Conservation (phyloP, 30 jellyfish, hydroid and myxozoan genomes). For the Aurelia sp. region DNA sequence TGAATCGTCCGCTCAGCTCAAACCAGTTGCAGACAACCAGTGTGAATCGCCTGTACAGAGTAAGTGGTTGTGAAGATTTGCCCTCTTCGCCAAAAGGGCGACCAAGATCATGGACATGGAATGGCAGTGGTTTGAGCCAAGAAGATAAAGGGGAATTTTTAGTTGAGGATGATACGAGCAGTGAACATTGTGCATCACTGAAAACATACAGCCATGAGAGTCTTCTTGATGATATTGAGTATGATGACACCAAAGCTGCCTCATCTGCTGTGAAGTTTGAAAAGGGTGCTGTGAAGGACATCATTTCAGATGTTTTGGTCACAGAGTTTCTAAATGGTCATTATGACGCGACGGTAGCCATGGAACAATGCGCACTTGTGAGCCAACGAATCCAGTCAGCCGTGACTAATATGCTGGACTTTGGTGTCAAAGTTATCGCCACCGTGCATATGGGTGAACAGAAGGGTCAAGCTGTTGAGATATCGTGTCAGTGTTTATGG, state of each 20-base stretch:
- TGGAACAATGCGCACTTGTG: slow-evolving; percentile 70
- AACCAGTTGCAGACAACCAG: slow-evolving; percentile 42
- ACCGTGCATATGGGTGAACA: slow-evolving; percentile 79
- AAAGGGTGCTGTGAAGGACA: slow-evolving; percentile 59
- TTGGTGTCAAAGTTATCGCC: slow-evolving; percentile 59
- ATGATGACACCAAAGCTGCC: slow-evolving; percentile 18
- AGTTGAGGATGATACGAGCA: slow-evolving; percentile 11
- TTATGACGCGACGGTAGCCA: slow-evolving; percentile 53
- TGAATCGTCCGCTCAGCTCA: slow-evolving; percentile 27
- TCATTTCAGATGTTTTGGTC: slow-evolving; percentile 68
- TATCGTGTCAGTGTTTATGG: slow-evolving; percentile 86
- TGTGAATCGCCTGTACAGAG: slow-evolving; percentile 66
- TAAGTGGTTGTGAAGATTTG: slow-evolving; percentile 37
- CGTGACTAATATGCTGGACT: slow-evolving; percentile 45
- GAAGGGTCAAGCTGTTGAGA: slow-evolving; percentile 76
- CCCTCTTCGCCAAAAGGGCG: slow-evolving; percentile 44
- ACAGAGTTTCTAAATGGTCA: slow-evolving; percentile 68
- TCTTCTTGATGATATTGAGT: slow-evolving; percentile 24
- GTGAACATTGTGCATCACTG: neutral
- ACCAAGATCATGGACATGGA: slow-evolving; percentile 87
- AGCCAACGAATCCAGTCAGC: slow-evolving; percentile 73
- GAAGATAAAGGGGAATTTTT: slow-evolving; percentile 34
- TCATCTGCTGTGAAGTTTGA: slow-evolving; percentile 43
- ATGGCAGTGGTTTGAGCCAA: slow-evolving; percentile 45
- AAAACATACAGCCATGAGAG: slow-evolving; percentile 57